These are phyloP conservation scores for Biston betularia DNA, from an alignment of 2,888 invertebrate species.

Conservation along the genomic window DNA sequence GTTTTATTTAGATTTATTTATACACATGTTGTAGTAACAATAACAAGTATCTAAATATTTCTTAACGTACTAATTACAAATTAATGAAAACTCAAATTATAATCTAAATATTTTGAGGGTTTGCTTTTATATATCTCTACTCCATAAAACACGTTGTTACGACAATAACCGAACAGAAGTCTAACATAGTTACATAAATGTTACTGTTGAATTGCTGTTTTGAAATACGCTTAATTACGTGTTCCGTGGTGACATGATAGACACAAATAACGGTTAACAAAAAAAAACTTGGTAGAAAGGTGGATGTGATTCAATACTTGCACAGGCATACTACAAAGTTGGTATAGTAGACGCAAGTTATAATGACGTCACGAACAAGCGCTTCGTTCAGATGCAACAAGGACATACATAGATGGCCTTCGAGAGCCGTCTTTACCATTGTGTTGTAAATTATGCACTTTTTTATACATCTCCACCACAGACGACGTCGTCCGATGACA, in stretches of 20 bases:
- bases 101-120: too few species aligned
- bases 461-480: conserved; percentile 62
- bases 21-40: too few species aligned
- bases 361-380: conserved; percentile 53
- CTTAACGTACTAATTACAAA: too few species aligned
- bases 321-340: conserved; percentile 17
- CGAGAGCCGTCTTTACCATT: conserved; percentile 63
- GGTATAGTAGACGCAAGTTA: conserved; percentile 40
- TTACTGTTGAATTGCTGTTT: conserved; percentile 15
- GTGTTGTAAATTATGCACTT: conserved; percentile 69
- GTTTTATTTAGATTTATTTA: too few species aligned
- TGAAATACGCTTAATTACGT: conserved; percentile 13
- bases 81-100: too few species aligned
- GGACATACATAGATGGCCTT: conserved; percentile 65
- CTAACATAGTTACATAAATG: conserved; percentile 8
- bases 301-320: conserved; percentile 5
- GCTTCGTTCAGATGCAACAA: conserved; percentile 59
- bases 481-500: conserved; percentile 67
- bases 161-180: not conserved
- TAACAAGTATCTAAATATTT: too few species aligned
- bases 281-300: not conserved
- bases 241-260: conserved; percentile 1
- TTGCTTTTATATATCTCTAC: too few species aligned
- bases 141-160: not conserved
- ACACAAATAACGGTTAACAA: conserved; percentile 3